Conservation (phyloP, 1,140 invertebrate genomes). For the Tenebrio molitor region DNA sequence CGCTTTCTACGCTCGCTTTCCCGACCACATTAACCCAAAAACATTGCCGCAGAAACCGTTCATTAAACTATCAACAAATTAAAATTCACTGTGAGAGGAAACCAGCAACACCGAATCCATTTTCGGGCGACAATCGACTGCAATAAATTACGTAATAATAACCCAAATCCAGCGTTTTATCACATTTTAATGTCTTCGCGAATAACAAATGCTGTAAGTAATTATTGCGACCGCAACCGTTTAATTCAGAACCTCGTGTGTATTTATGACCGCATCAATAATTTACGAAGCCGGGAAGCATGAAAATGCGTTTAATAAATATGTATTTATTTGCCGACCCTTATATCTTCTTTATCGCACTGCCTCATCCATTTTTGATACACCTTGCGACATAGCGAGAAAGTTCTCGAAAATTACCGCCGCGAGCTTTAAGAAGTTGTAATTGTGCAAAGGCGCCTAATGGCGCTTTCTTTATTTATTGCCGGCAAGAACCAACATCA, state of each 20-base stretch:
- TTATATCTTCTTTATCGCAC: too few species aligned
- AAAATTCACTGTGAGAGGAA: conserved; percentile 14
- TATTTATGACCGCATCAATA: background rate
- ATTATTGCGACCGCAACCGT: conserved; percentile 2
- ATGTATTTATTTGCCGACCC: background rate
- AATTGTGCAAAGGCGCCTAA: background rate
- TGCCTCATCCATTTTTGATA: background rate
- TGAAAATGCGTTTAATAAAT: background rate
- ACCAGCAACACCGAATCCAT: background rate
- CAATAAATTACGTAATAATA: conserved; percentile 30
- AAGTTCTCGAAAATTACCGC: background rate
- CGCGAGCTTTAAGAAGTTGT: conserved; percentile 4
- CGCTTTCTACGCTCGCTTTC: too few species aligned
- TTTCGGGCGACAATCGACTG: background rate
- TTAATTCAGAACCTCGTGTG: background rate
- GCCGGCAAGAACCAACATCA: background rate
- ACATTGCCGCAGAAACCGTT: too few species aligned
- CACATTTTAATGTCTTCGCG: conserved; percentile 14
- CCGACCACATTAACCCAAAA: too few species aligned
- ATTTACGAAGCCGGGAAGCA: background rate
- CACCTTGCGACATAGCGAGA: background rate
- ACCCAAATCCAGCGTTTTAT: conserved; percentile 5
- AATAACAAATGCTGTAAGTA: background rate
- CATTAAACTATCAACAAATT: conserved; percentile 6
- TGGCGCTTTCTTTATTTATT: conserved; percentile 20